A percentile compares a stretch with the other conserved stretches of the same genome.
phyloP scores from a whole-genome alignment of 2,113 vertebrate genomes.

The Oxygymnocypris stewartii region DNA sequence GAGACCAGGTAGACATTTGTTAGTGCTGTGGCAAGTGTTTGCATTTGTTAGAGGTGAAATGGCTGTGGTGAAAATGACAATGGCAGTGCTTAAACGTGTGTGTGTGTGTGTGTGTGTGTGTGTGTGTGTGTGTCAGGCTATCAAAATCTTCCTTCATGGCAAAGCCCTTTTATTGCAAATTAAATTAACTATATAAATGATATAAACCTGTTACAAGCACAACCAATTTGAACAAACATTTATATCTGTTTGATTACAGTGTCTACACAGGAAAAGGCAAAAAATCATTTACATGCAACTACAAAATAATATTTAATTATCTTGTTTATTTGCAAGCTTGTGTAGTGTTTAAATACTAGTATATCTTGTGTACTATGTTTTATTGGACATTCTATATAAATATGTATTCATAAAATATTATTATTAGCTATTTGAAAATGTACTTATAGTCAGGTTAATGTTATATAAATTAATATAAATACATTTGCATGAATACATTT shows the following conservation, averaged over 20 bases:
- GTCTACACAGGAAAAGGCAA: not conserved
- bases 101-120: not conserved
- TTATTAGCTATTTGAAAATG: not conserved
- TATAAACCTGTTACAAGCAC: slow-evolving; percentile 57
- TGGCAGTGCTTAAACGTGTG: not conserved
- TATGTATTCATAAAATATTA: not conserved
- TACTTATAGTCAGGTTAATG: not conserved
- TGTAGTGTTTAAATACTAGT: not conserved
- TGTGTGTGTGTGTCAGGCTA: not conserved
- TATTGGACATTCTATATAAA: not conserved
- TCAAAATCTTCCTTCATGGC: not conserved
- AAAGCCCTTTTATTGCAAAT: slow-evolving; percentile 65
- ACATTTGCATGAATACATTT: not conserved
- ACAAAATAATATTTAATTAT: not conserved
- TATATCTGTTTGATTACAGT: not conserved
- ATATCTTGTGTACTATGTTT: not conserved
- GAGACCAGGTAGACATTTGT: not conserved
- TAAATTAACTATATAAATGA: slow-evolving; percentile 65
- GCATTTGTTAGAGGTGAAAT: slow-evolving; percentile 15
- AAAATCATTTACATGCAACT: not conserved
- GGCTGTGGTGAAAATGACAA: not conserved
- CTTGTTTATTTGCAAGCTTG: not conserved
- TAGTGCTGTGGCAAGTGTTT: not conserved
- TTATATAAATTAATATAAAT: not conserved
- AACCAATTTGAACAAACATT: not conserved